These are phyloP conservation scores for Setipinna tenuifilis DNA, from an alignment of 2,797 vertebrate species.

Conservation along the genomic window DNA sequence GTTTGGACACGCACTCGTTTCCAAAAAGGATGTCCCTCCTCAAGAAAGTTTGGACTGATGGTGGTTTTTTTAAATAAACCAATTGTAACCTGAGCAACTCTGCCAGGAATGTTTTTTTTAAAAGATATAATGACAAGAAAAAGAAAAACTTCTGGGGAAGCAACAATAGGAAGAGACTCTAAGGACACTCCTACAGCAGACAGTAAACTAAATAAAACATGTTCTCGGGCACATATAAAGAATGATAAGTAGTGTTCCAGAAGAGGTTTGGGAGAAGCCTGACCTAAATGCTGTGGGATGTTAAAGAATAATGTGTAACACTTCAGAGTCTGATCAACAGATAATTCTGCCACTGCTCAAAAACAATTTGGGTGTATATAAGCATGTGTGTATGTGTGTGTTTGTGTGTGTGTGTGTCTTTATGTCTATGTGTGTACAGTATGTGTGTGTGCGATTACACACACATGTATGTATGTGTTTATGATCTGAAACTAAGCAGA, in stretches of 20 bases:
- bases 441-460: neutral
- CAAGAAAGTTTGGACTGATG: neutral
- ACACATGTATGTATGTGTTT: neutral
- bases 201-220: neutral
- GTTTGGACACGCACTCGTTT: neutral
- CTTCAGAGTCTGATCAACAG: neutral
- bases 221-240: neutral
- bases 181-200: neutral
- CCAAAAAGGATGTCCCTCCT: slow-evolving; percentile 1
- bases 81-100: neutral
- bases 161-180: neutral
- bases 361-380: neutral
- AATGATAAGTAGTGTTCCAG: neutral
- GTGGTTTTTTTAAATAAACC: slow-evolving; percentile 1
- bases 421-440: neutral
- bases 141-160: neutral
- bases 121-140: neutral
- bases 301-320: neutral
- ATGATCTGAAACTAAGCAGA: neutral
- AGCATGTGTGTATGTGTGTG: neutral
- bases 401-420: neutral
- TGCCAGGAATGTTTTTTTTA: neutral
- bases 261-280: neutral
- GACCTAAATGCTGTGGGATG: neutral
- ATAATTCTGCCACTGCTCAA: neutral